These are phyloP conservation scores for Meliscaeva auricollis DNA, from an alignment of 2,888 invertebrate genomes.

Conservation along the genomic window DNA sequence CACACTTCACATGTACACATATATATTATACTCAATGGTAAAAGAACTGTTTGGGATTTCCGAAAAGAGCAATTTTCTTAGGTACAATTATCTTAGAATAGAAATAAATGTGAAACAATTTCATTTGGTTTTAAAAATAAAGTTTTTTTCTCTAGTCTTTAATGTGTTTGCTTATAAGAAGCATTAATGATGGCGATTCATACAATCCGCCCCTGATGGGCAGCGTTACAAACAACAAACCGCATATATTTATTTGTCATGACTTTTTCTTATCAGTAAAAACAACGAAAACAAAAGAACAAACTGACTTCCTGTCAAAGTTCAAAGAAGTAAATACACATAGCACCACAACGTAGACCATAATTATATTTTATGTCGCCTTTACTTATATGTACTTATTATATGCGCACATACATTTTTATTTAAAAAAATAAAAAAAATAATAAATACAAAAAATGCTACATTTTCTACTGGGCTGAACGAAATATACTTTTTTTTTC, in stretches of 20 bases:
- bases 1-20: too few species aligned
- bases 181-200: background rate
- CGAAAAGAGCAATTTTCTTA: too few species aligned
- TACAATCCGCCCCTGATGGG: constrained; percentile 1
- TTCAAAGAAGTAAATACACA: constrained; percentile 67
- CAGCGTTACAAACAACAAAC: constrained; percentile 67
- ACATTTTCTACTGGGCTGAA: constrained; percentile 2
- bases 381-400: constrained; percentile 7
- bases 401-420: background rate
- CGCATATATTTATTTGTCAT: constrained; percentile 73
- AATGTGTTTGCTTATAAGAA: too few species aligned
- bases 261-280: constrained; percentile 62
- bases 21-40: too few species aligned
- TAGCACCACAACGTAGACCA: constrained; percentile 44
- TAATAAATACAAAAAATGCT: constrained; percentile 10
- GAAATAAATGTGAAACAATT: too few species aligned
- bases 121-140: too few species aligned
- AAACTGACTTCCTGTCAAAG: constrained; percentile 77
- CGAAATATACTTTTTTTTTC: constrained; percentile 33
- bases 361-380: constrained; percentile 39
- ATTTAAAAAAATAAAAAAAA: background rate
- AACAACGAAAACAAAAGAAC: constrained; percentile 73
- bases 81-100: too few species aligned
- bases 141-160: too few species aligned
- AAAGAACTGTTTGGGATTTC: too few species aligned